Percentiles rank a stretch among this genome's conserved stretches.
Conservation (phyloP, 2,888 invertebrate genomes). For the Latrodectus elegans region DNA sequence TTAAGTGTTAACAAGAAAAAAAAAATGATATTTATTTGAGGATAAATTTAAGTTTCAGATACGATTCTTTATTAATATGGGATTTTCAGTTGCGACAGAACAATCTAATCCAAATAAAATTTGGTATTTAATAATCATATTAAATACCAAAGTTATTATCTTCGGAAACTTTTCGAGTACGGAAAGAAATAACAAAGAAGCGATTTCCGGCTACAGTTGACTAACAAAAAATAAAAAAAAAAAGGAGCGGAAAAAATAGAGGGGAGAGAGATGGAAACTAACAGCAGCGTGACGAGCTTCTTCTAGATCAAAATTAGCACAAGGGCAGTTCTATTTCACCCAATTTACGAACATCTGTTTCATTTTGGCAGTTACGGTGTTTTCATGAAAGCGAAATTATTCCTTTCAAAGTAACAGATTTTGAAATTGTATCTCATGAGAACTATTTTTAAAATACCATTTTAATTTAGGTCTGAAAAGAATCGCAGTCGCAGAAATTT, state of each 20-base stretch:
- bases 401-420: too few species aligned
- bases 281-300: slow-evolving; percentile 49
- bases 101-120: slow-evolving; percentile 22
- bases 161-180: slow-evolving; percentile 38
- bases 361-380: not conserved
- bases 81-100: slow-evolving; percentile 60
- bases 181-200: slow-evolving; percentile 40
- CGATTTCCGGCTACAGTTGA: slow-evolving; percentile 58
- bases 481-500: too few species aligned
- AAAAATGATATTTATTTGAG: too few species aligned
- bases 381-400: not conserved
- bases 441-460: too few species aligned
- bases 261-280: not conserved
- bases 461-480: too few species aligned
- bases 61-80: too few species aligned
- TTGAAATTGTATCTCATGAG: too few species aligned
- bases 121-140: slow-evolving; percentile 30
- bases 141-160: too few species aligned
- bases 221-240: slow-evolving; percentile 7
- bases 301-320: not conserved
- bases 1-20: too few species aligned
- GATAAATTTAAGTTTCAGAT: too few species aligned
- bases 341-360: not conserved
- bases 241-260: slow-evolving; percentile 24
- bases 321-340: too few species aligned